These are phyloP conservation scores for Xiphophorus birchmanni DNA, from an alignment of 2,797 vertebrate genomes.

Conservation along the genomic window DNA sequence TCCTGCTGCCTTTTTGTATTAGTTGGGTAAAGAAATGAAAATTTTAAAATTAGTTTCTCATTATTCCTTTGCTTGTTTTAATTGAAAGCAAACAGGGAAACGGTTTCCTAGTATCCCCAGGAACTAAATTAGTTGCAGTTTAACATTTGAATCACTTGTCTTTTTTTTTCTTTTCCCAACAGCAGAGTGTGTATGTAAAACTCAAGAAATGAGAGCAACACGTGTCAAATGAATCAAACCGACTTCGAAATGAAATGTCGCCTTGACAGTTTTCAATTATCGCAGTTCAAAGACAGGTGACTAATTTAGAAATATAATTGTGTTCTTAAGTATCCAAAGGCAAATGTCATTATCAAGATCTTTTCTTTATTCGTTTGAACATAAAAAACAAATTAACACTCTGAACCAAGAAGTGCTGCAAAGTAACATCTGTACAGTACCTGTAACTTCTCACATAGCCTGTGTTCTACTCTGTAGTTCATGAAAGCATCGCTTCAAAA, in stretches of 20 bases:
- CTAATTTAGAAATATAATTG: slow-evolving; percentile 54
- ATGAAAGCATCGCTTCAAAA: not conserved
- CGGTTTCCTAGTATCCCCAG: not conserved
- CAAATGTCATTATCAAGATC: slow-evolving; percentile 35
- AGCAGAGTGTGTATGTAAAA: not conserved
- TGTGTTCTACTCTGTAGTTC: slow-evolving; percentile 12
- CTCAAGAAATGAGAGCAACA: not conserved
- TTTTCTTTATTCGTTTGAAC: slow-evolving; percentile 40
- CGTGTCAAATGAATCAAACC: not conserved
- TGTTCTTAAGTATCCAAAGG: slow-evolving; percentile 43
- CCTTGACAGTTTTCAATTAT: slow-evolving; percentile 1
- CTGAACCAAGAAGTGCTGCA: slow-evolving; percentile 22
- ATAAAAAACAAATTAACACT: slow-evolving; percentile 48
- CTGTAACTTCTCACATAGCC: not conserved
- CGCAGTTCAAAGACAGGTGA: slow-evolving; percentile 30
- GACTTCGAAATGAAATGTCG: not conserved
- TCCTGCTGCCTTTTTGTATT: not conserved
- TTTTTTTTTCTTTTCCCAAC: not conserved
- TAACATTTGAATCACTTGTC: not conserved
- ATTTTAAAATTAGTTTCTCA: not conserved
- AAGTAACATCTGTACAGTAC: slow-evolving; percentile 33
- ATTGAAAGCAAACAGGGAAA: not conserved
- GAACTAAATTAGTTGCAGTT: not conserved
- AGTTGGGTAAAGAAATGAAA: not conserved
- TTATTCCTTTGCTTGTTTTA: not conserved